Evolutionary conservation across 2,888 invertebrate genomes (phyloP), one percentile per base, ranked within the genome.

Genomic region (Mesopsocus fuscifrons): DNA sequence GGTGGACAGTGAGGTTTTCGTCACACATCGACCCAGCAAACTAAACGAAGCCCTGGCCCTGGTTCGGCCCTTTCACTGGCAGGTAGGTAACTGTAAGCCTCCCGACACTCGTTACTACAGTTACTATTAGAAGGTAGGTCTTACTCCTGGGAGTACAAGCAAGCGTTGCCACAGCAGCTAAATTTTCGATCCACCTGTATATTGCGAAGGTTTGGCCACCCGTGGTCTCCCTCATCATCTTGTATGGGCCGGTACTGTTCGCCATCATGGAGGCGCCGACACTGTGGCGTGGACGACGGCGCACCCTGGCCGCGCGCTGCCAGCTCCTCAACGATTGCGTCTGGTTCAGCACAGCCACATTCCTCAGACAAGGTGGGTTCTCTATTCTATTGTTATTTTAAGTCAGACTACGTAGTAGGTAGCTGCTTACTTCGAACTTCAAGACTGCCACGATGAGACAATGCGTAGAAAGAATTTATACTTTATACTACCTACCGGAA

Each of bases 121-220:
- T n/a, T n/a, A n/a, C n/a, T n/a, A n/a, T n/a, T n/a, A n/a, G n/a
- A n/a, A n/a, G n/a, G n/a, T n/a, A n/a, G n/a, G n/a, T n/a, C n/a
- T n/a, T n/a, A n/a, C n/a, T n/a, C n/a, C n/a, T n/a, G n/a, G n/a
- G n/a, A n/a, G n/a, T n/a, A n/a, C n/a, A n/a, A n/a, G n/a, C n/a
- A n/a, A n/a, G n/a, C n/a, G n/a, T n/a, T n/a, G n/a, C n/a, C n/a
- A n/a, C n/a, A n/a, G n/a, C n/a, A n/a, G n/a, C n/a, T n/a, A n/a
- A n/a, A n/a, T n/a, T n/a, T n/a, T n/a, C n/a, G n/a, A n/a, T n/a
- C n/a, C n/a, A n/a, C n/a, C n/a, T n/a, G n/a, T n/a, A n/a, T n/a
- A n/a, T n/a, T n/a, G n/a, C n/a, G n/a, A n/a, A n/a, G n/a, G 74
- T 81, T 0, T 81, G 80, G 81, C 78, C 79, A 0, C 67, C 74